A percentile compares a stretch with the other conserved stretches of the same genome.
These are phyloP conservation scores for Ammospiza caudacuta DNA, from an alignment of 2,113 vertebrate species.

Conservation along the genomic window DNA sequence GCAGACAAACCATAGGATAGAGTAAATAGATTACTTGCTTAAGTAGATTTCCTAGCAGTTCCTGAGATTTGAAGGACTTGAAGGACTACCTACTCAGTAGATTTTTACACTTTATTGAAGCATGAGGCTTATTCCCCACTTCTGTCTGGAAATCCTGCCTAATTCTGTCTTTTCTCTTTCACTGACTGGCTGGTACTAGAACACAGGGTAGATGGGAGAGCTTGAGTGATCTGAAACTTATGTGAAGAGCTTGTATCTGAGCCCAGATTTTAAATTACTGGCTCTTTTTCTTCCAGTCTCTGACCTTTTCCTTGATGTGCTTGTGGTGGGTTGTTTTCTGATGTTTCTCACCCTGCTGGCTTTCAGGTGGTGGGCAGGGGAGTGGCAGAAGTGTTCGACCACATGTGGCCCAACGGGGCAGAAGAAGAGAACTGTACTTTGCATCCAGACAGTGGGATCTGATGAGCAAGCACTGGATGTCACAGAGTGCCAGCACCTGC, in stretches of 20 bases:
- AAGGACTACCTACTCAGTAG: background rate
- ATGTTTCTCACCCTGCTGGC: background rate
- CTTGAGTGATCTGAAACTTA: background rate
- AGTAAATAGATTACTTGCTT: background rate
- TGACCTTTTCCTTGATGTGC: background rate
- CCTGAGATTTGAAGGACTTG: background rate
- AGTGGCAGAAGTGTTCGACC: constrained; percentile 92
- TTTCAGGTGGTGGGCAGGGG: constrained; percentile 94
- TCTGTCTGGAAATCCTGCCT: background rate
- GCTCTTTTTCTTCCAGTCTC: background rate
- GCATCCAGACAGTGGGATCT: constrained; percentile 85
- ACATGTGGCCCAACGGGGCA: constrained; percentile 87
- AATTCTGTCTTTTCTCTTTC: background rate
- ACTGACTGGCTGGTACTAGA: background rate
- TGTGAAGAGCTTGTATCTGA: background rate
- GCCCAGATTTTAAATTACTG: background rate
- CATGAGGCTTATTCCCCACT: background rate
- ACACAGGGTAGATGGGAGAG: background rate
- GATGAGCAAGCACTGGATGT: constrained; percentile 89
- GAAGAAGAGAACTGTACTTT: constrained; percentile 90
- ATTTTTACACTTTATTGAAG: background rate
- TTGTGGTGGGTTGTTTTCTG: background rate
- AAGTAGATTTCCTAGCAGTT: background rate
- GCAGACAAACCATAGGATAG: background rate
- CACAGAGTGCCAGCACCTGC: constrained; percentile 86